These are phyloP conservation scores for Drosophila elegans DNA, from an alignment of 1,140 invertebrate genomes.

Conservation along the genomic window DNA sequence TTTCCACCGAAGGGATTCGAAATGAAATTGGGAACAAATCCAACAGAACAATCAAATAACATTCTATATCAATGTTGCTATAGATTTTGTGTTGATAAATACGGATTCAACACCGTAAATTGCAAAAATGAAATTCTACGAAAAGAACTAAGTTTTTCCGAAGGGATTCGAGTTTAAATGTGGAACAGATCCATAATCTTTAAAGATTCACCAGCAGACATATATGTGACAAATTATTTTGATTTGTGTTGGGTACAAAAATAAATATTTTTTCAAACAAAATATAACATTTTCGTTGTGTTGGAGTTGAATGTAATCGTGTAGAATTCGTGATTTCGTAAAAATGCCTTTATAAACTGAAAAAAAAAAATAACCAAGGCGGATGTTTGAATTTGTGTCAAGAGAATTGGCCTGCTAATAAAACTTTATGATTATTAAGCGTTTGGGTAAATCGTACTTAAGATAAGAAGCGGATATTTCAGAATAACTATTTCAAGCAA, in stretches of 20 bases:
- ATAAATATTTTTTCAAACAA: not conserved
- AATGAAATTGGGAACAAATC: too few relatives aligned
- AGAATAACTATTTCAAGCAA: not conserved
- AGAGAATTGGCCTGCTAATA: not conserved
- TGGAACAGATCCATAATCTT: too few relatives aligned
- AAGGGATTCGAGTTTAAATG: too few relatives aligned
- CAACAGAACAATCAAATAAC: too few relatives aligned
- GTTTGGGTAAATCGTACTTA: not conserved
- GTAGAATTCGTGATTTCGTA: not conserved
- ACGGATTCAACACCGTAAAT: not conserved
- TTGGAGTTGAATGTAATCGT: not conserved
- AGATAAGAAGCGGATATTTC: not conserved
- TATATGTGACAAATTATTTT: not conserved
- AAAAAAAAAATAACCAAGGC: not conserved
- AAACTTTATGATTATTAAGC: not conserved
- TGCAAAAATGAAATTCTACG: too few relatives aligned
- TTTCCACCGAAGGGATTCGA: too few relatives aligned
- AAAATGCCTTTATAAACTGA: not conserved
- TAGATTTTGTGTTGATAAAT: too few relatives aligned
- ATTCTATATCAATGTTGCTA: too few relatives aligned
- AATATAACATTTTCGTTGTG: not conserved
- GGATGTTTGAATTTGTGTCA: conserved; percentile 3
- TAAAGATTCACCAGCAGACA: too few relatives aligned
- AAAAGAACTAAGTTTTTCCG: too few relatives aligned
- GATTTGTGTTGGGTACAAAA: not conserved